Evolutionary conservation across 2,888 invertebrate species (phyloP), one percentile per base, ranked within the genome.

Genomic region (Eumacrocentrus americanus): DNA sequence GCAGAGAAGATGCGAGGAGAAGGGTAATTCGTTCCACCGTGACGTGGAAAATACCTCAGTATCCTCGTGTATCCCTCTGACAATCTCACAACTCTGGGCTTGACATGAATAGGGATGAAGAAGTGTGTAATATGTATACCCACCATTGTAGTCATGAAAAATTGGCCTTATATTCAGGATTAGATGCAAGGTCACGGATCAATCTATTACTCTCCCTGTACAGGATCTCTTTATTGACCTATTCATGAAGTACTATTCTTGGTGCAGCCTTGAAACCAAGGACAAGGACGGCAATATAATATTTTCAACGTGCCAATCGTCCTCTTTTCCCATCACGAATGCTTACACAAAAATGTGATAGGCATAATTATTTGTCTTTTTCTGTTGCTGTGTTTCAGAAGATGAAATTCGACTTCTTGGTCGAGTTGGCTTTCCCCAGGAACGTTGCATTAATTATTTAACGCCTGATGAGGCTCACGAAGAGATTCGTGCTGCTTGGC

Each of bases 401-500:
- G 88, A 90, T 74, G 91, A 93, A 81, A 85, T 91, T 67, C 82
- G 85, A 66, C 84, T 90, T 72, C 78, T 91, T 69, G 83, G 85
- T 29, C 83, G 85, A 67, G 84, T 87, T 56, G 89, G 89, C 20
- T 89, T 89, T 77, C 89, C 89, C 0, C 84, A 84, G 67, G 86
- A 88, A 62, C 87, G 88, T 71, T 93, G 94, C 82, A 88, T 91
- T 77, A 92, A 92, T 83, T 92, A 93, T 79, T 84, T 94, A 74
- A 88, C 90, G 5, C 89, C 90, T 63, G 85, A 85, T 61, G 83
- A 84, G 50, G 83, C 85, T 35, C 85, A 85, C 51, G 91, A 91
- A 67, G 91, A 92, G 74, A 88, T 88, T 11, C 84, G 90, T 68
- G 88, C 89, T 58, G 91, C 91, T 74, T 92, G 92, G 92, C 82